Evolutionary conservation across 1,140 invertebrate species (phyloP), one percentile per base, ranked within the genome.

Genomic region (Papilio machaon): DNA sequence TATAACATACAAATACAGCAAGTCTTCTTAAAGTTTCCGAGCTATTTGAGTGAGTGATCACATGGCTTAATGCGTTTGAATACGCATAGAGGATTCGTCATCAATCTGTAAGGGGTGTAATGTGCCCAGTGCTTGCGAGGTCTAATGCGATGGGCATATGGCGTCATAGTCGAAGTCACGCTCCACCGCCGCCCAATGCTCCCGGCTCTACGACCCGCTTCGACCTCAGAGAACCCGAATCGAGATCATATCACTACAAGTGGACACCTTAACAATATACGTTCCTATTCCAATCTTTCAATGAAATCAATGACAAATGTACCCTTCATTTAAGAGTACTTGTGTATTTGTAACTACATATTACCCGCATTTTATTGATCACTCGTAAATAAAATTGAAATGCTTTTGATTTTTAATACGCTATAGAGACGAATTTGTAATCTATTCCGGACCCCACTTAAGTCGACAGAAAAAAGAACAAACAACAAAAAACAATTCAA

Each of bases 61-160:
- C 90, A 94, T 94, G 93, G 86, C 89, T 87, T 91, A 91, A 90
- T 94, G 92, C 91, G 83, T 89, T 90, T 87, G 87, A 93, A 93
- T 94, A 88, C 86, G 83, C 83, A 85, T 79, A 86, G 87, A 85
- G 84, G 88, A 87, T 87, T 70, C 84, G 88, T 86, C 90, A 93
- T 94, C 93, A 93, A 94, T 93, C 92, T 93, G 90, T 80, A 85
- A 88, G 89, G 91, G 93, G 82, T 70, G 30, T 64, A 64, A 64
- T 64, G 11, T 64, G 19, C 60, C 19, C 54, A 19, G n/a, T 81
- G 80, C 81, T 80, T 81, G 83, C 83, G 80, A 80, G 83, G 81
- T 87, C 74, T 92, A 94, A 95, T 92, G 92, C 87, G 89, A 85
- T 81, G 87, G 89, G 89, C 94, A 95, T 95, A 95, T 95, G 94